phyloP scores from a whole-genome alignment of 2,888 invertebrate genomes.

The Orchestes rusci region DNA sequence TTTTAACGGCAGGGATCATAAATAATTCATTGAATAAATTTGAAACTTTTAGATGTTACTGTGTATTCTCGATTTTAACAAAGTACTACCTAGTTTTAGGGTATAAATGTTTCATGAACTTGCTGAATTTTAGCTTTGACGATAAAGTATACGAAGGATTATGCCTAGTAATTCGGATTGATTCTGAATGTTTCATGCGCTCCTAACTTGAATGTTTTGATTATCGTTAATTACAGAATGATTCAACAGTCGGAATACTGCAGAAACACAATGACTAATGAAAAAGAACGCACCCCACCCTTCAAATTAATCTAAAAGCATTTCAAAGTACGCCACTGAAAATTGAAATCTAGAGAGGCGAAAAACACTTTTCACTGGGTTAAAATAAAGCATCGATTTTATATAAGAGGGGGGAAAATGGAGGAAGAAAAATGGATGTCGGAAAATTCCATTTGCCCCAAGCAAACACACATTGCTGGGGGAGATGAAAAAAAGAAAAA shows the following conservation, averaged over 20 bases:
- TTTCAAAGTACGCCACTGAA: not conserved
- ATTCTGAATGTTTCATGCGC: no score
- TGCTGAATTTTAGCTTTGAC: no score
- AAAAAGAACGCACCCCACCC: no score
- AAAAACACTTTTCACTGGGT: not conserved
- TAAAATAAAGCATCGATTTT: not conserved
- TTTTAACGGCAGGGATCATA: slow-evolving; percentile 26
- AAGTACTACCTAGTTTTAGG: no score
- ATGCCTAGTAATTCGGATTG: no score
- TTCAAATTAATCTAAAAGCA: no score
- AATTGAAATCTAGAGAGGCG: not conserved
- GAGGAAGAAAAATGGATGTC: slow-evolving; percentile 23
- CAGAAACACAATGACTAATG: no score
- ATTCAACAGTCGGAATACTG: no score
- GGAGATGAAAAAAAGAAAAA: slow-evolving; percentile 22
- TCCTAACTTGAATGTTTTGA: no score
- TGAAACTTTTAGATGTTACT: slow-evolving; percentile 20
- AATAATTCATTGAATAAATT: slow-evolving; percentile 28
- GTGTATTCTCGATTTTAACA: slow-evolving; percentile 13
- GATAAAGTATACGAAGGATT: no score
- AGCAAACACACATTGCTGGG: slow-evolving; percentile 12
- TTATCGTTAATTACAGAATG: no score
- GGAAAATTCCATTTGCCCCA: slow-evolving; percentile 24
- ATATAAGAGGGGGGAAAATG: not conserved
- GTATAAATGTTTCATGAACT: not conserved